Percentiles rank a stretch among this genome's conserved stretches.
Evolutionary conservation across 1,140 invertebrate genomes (phyloP).

Genomic region (Zaprionus nigranus): DNA sequence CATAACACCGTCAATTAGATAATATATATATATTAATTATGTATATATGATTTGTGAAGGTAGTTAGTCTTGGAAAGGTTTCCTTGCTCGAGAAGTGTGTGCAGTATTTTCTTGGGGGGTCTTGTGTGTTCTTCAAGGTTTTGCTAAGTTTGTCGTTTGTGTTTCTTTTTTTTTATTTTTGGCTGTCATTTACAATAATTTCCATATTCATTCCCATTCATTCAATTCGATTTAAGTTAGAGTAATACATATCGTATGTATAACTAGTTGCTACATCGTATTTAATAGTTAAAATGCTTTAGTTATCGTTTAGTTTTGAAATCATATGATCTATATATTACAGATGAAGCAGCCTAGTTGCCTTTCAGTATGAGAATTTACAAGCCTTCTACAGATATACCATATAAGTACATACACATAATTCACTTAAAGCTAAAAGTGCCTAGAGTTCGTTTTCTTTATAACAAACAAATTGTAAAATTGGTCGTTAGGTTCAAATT

Average conservation of each 20-base stretch:
- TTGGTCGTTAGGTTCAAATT: conserved; percentile 72
- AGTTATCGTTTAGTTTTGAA: conserved; percentile 52
- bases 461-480: conserved; percentile 71
- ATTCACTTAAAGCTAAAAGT: conserved; percentile 45
- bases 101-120: conserved; percentile 47
- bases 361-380: conserved; percentile 72
- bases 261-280: conserved; percentile 52
- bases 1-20: conserved; percentile 80
- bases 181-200: conserved; percentile 60
- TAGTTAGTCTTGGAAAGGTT: conserved; percentile 80
- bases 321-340: conserved; percentile 73
- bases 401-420: conserved; percentile 48
- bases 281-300: conserved; percentile 73
- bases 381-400: conserved; percentile 58
- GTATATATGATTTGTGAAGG: conserved; percentile 74
- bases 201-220: conserved; percentile 29
- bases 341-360: conserved; percentile 71
- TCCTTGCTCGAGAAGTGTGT: conserved; percentile 78
- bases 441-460: conserved; percentile 38
- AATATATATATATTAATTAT: conserved; percentile 58
- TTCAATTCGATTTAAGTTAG: conserved; percentile 32
- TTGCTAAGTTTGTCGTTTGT: neutral
- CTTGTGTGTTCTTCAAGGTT: conserved; percentile 28
- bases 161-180: conserved; percentile 37
- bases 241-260: conserved; percentile 40